These are phyloP conservation scores for Caenorhabditis wallacei DNA, from an alignment of 2,888 invertebrate species.

Conservation along the genomic window DNA sequence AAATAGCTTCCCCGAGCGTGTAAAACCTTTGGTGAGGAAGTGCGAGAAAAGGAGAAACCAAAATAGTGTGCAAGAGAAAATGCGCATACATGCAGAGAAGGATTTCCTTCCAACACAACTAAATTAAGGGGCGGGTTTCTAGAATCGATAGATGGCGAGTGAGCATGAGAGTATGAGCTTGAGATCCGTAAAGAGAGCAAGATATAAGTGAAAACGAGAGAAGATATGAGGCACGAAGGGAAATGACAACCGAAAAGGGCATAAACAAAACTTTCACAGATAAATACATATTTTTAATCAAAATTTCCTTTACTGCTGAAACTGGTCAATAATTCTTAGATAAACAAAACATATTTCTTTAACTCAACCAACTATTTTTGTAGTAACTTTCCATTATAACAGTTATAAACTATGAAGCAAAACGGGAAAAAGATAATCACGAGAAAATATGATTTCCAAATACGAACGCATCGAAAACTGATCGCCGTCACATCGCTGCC, in stretches of 20 bases:
- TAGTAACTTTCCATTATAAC: too few relatives aligned
- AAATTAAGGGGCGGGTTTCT: constrained; percentile 56
- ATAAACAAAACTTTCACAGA: too few relatives aligned
- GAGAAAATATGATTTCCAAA: constrained; percentile 26
- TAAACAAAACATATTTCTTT: too few relatives aligned
- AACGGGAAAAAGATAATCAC: not conserved
- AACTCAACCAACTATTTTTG: too few relatives aligned
- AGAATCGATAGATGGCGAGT: constrained; percentile 49
- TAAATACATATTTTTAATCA: too few relatives aligned
- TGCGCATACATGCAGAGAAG: constrained; percentile 1
- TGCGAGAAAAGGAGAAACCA: not conserved
- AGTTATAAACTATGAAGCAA: too few relatives aligned
- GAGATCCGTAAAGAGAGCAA: constrained; percentile 17
- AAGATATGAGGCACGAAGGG: constrained; percentile 8
- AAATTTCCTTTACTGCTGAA: too few relatives aligned
- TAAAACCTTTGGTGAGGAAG: too few relatives aligned
- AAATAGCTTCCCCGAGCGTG: too few relatives aligned
- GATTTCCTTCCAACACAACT: constrained; percentile 45
- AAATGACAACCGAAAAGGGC: not conserved
- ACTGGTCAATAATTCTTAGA: too few relatives aligned
- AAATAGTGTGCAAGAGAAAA: constrained; percentile 24
- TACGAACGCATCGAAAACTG: constrained; percentile 34
- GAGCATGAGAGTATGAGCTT: constrained; percentile 39
- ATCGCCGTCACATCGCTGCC: constrained; percentile 31
- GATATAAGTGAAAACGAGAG: constrained; percentile 14